These are phyloP conservation scores for Triplophysa tibetana DNA, from an alignment of 2,113 vertebrate genomes.

Conservation along the genomic window DNA sequence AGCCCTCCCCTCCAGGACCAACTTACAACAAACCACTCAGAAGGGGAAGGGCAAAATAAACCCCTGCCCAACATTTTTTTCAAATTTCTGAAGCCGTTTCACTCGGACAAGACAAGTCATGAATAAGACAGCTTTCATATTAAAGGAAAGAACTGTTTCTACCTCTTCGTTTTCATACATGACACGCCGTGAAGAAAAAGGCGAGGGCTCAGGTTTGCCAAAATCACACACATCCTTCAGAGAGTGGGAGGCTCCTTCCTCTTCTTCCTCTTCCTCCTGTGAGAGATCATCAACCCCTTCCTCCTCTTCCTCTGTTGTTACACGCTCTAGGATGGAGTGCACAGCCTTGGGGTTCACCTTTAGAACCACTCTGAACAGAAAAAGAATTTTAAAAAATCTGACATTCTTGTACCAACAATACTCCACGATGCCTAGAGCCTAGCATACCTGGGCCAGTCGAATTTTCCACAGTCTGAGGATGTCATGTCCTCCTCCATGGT, in stretches of 20 bases:
- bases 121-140: background rate
- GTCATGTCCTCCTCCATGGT: slow-evolving; percentile 85
- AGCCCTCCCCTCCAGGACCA: too few species aligned
- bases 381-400: background rate
- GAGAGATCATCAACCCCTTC: slow-evolving; percentile 85
- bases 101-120: background rate
- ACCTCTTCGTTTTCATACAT: slow-evolving; percentile 99
- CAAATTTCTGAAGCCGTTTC: too few species aligned
- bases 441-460: slow-evolving; percentile 92
- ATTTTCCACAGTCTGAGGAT: slow-evolving; percentile 86
- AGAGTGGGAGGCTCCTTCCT: slow-evolving; percentile 91
- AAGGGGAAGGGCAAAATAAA: too few species aligned
- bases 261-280: slow-evolving; percentile 85
- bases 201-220: slow-evolving; percentile 90
- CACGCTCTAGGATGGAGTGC: slow-evolving; percentile 93
- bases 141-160: background rate
- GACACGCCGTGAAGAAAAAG: slow-evolving; percentile 94
- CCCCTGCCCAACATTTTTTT: too few species aligned
- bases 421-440: background rate
- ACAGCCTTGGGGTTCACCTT: slow-evolving; percentile 93
- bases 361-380: slow-evolving; percentile 81
- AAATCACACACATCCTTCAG: slow-evolving; percentile 96
- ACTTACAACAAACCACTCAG: too few species aligned
- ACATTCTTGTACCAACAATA: background rate
- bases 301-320: slow-evolving; percentile 88